Evolutionary conservation across 2,113 vertebrate genomes (phyloP).

Genomic region (Rhabdornis inornatus): DNA sequence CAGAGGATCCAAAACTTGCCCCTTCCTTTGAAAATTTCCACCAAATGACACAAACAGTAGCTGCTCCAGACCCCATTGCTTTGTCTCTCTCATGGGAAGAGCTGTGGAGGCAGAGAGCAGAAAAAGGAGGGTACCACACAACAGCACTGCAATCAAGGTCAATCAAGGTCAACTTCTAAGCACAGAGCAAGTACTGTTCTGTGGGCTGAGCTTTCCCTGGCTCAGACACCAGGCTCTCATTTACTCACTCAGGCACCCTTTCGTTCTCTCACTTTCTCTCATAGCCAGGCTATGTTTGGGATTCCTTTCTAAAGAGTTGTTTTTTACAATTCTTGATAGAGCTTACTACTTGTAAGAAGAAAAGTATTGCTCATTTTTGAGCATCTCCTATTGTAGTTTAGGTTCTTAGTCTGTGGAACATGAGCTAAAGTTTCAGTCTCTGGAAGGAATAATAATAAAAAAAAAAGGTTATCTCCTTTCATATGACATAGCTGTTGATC

Average conservation of each 20-base stretch:
- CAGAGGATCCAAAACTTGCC: background rate
- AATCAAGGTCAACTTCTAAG: background rate
- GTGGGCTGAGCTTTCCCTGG: background rate
- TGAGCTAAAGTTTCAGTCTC: background rate
- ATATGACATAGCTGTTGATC: background rate
- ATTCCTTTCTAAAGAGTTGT: background rate
- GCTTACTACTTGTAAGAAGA: background rate
- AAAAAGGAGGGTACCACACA: background rate
- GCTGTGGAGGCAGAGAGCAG: background rate
- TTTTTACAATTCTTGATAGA: background rate
- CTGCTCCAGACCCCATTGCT: background rate
- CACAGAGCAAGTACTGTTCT: background rate
- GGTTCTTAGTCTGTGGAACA: background rate
- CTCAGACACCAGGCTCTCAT: background rate
- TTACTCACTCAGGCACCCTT: background rate
- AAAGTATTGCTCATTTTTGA: background rate
- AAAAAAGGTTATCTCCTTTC: background rate
- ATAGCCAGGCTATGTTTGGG: background rate
- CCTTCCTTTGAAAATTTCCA: background rate
- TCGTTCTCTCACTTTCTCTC: background rate
- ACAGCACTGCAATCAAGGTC: background rate
- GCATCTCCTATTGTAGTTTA: background rate
- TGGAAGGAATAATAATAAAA: background rate
- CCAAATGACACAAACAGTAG: background rate
- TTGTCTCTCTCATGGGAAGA: background rate